Evolutionary conservation across 2,888 invertebrate genomes (phyloP).

Genomic region (Protonemura montana): DNA sequence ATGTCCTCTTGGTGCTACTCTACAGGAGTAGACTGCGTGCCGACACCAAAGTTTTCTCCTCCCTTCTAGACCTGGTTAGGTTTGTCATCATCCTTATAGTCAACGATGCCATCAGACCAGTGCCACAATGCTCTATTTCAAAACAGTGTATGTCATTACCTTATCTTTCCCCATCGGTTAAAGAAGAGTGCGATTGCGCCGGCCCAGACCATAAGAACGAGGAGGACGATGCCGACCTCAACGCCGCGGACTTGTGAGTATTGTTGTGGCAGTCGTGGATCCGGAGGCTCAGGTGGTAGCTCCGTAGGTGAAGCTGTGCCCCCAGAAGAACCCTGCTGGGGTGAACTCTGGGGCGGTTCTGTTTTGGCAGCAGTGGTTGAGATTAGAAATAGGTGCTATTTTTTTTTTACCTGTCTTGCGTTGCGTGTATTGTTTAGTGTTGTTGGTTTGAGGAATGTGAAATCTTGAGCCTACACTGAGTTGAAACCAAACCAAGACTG

Average conservation of each 20-base stretch:
- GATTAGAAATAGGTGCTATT: too few species aligned
- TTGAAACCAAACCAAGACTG: too few species aligned
- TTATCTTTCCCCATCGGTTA: slow-evolving; percentile 87
- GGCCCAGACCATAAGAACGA: slow-evolving; percentile 84
- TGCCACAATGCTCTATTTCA: neutral
- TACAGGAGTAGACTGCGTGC: too few species aligned
- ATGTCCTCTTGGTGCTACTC: too few species aligned
- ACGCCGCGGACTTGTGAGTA: slow-evolving; percentile 80
- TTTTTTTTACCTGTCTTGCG: too few species aligned
- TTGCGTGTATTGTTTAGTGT: too few species aligned
- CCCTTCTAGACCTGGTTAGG: too few species aligned
- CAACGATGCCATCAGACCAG: neutral
- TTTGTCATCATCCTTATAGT: too few species aligned
- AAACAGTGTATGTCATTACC: slow-evolving; percentile 63
- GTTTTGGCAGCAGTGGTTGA: slow-evolving; percentile 51
- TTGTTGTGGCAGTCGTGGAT: slow-evolving; percentile 36
- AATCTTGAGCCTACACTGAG: too few species aligned
- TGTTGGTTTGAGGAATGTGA: too few species aligned
- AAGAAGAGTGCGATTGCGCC: slow-evolving; percentile 88
- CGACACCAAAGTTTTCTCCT: too few species aligned
- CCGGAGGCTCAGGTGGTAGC: slow-evolving; percentile 7
- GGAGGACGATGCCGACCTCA: slow-evolving; percentile 86
- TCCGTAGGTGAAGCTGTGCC: slow-evolving; percentile 12
- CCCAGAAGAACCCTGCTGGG: slow-evolving; percentile 75
- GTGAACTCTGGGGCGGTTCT: slow-evolving; percentile 82